Base-by-base conservation (phyloP, 2,113 vertebrate species). In the Lucifuga dentata region DNA sequence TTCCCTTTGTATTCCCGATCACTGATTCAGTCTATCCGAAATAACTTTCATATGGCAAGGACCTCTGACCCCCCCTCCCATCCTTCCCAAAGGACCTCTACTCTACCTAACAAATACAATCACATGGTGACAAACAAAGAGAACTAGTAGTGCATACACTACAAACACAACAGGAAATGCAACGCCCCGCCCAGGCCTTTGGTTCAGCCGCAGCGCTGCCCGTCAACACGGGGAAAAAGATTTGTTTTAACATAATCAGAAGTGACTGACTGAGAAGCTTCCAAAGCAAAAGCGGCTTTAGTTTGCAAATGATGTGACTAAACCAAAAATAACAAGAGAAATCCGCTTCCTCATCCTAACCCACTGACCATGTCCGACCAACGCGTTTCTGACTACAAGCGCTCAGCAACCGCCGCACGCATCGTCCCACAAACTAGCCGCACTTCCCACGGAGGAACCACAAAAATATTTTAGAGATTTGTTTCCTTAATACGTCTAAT, bases 121-220 rank as follows among this genome's bases (percentile, higher is more conserved):
- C 89, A 90, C 90, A 91, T 87, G 85, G 86, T 92, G 93, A 93
- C 92, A 89, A 93, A 94, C 90, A 80, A 81, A 92, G 88, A 91
- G 80, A 88, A 90, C 92, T 83, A 83, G 90, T 90, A 93, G 92
- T 90, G 90, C 89, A 78, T 85, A 91, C 90, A 93, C 91, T 93
- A 91, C 84, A 83, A 90, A 84, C 84, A 88, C 76, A 80, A 88
- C 85, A 91, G 86, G 69, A 87, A 73, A 81, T 81, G 67, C 21
- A 68, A 65, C n/a, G 76, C 82, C 85, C 61, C 33, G 50, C 66
- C 55, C 21, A 44, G 52, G 69, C 84, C 90, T 81, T 55, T 71
- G 90, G 84, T 92, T 83, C 85, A 85, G 84, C 91, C 91, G 24
- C 59, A 36, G 51, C 92, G 85, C 90, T 84, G 78, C 68, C 69